phyloP scores from a whole-genome alignment of 2,888 invertebrate genomes.

The Cistogaster globosa region DNA sequence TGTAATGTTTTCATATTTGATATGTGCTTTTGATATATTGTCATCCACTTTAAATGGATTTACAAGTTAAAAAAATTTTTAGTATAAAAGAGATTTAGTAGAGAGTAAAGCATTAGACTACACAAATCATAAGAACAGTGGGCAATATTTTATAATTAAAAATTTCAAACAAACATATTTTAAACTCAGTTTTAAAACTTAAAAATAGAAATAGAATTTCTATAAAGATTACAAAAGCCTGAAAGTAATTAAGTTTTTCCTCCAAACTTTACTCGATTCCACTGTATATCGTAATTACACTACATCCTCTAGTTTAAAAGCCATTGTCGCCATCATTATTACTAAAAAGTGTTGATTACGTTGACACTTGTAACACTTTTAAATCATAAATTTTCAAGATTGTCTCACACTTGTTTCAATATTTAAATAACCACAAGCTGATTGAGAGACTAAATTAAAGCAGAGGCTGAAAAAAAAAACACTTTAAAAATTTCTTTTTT shows the following conservation, averaged over 20 bases:
- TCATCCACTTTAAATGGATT: neutral
- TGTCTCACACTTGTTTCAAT: constrained; percentile 63
- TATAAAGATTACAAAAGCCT: too few relatives aligned
- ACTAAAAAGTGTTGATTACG: constrained; percentile 69
- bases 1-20: neutral
- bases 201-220: too few relatives aligned
- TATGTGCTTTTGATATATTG: neutral
- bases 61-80: neutral
- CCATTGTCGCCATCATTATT: constrained; percentile 40
- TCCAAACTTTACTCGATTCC: neutral
- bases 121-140: constrained; percentile 30
- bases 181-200: too few relatives aligned
- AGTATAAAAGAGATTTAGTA: constrained; percentile 3
- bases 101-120: constrained; percentile 1
- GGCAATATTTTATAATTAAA: neutral
- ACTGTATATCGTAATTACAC: constrained; percentile 31
- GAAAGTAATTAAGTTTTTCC: too few relatives aligned
- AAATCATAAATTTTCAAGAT: constrained; percentile 72
- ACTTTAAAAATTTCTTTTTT: constrained; percentile 35
- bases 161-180: neutral
- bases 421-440: constrained; percentile 33
- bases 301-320: constrained; percentile 35
- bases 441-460: constrained; percentile 51
- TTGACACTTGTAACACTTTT: constrained; percentile 73
- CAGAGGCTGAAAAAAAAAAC: constrained; percentile 33